These are phyloP conservation scores for Phyllotis vaccarum DNA, from an alignment of 2,797 vertebrate species.

Conservation along the genomic window DNA sequence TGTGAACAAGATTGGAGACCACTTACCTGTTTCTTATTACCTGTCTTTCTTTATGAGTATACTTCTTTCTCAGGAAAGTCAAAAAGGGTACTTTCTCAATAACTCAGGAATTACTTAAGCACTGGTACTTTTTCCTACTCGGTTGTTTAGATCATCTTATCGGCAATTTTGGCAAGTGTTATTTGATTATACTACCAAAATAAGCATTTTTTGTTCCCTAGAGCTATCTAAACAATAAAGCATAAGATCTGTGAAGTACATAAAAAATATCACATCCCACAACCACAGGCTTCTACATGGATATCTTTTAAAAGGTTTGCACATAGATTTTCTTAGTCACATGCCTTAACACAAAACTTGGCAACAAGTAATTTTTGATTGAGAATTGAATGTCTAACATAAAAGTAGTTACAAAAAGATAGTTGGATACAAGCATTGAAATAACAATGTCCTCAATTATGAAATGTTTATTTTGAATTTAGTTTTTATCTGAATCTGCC, in stretches of 20 bases:
- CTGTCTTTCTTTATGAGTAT: neutral
- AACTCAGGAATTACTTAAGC: neutral
- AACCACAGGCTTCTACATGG: neutral
- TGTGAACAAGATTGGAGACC: neutral
- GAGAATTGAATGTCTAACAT: neutral
- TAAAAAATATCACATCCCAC: neutral
- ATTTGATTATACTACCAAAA: slow-evolving; percentile 20
- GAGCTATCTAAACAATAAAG: slow-evolving; percentile 10
- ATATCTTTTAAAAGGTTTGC: slow-evolving; percentile 29
- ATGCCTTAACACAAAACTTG: neutral
- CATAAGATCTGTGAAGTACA: neutral
- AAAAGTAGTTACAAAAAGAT: neutral
- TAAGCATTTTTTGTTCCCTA: neutral
- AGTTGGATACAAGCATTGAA: neutral
- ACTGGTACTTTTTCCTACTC: slow-evolving; percentile 46
- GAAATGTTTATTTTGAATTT: neutral
- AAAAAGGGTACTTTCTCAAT: neutral
- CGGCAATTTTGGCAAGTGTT: slow-evolving; percentile 27
- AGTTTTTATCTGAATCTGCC: neutral
- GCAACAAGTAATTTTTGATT: neutral
- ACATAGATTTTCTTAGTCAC: neutral
- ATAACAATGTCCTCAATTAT: neutral
- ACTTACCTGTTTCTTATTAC: neutral
- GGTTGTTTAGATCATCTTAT: slow-evolving; percentile 24
- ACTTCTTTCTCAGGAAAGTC: neutral